Evolutionary conservation across 2,888 invertebrate species (phyloP).

Genomic region (Tipula confusa): DNA sequence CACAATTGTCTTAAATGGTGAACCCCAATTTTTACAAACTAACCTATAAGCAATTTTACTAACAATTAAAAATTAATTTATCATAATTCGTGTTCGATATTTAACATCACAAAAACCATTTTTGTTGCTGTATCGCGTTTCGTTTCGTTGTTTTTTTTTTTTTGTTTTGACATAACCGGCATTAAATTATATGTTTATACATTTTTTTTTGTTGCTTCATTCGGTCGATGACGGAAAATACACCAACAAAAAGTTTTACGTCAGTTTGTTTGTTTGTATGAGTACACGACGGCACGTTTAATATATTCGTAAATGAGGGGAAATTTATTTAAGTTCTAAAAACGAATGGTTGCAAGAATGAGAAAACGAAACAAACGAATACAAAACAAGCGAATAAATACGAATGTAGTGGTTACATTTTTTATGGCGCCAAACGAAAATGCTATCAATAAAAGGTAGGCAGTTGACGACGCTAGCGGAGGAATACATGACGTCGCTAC

Average conservation of each 20-base stretch:
- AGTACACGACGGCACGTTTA: too few relatives aligned
- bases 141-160: neutral
- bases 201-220: neutral
- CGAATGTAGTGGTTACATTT: neutral
- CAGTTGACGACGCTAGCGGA: neutral
- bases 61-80: neutral
- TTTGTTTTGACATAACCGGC: neutral
- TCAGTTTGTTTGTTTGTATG: neutral
- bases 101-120: neutral
- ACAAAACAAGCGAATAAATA: neutral
- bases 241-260: neutral
- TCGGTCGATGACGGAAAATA: neutral
- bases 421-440: slow-evolving; percentile 12
- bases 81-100: neutral
- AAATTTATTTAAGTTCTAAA: neutral
- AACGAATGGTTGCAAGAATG: neutral
- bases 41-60: too few relatives aligned
- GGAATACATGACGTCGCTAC: neutral
- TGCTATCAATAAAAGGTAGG: neutral
- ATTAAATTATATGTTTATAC: neutral
- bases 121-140: neutral
- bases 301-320: neutral
- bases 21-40: too few relatives aligned
- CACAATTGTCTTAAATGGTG: too few relatives aligned
- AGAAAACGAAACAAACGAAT: neutral